Percentiles rank a stretch among this genome's conserved stretches.
These are phyloP conservation scores for Reticulitermes speratus DNA, from an alignment of 1,140 invertebrate species.

Conservation along the genomic window DNA sequence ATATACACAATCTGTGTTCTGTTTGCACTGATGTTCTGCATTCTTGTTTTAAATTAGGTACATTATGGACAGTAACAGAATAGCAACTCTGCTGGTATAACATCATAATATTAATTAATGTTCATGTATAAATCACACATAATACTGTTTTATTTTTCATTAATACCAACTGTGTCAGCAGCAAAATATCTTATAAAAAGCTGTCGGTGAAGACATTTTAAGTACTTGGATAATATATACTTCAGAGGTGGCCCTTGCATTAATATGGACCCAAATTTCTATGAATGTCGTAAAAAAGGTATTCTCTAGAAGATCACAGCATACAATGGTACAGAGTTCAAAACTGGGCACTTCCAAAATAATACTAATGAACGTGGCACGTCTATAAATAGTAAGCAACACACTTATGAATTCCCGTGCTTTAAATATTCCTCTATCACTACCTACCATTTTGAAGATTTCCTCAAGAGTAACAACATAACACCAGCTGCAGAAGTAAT, in stretches of 20 bases:
- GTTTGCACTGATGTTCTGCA: too few species aligned
- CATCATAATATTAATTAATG: not conserved
- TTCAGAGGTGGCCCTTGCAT: not conserved
- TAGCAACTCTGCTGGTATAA: not conserved
- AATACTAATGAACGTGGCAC: not conserved
- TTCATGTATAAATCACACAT: not conserved
- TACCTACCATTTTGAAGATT: not conserved
- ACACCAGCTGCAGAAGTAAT: too few species aligned
- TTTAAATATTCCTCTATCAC: not conserved
- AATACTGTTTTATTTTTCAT: not conserved
- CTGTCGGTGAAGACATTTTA: not conserved
- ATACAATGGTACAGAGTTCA: not conserved
- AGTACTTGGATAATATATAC: not conserved
- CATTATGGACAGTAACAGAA: not conserved
- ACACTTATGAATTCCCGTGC: not conserved
- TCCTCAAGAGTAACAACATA: too few species aligned
- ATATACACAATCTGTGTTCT: too few species aligned
- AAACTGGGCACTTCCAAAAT: not conserved
- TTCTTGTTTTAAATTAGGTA: not conserved
- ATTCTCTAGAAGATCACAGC: not conserved
- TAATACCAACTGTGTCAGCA: not conserved
- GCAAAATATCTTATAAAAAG: not conserved
- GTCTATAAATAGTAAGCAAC: not conserved
- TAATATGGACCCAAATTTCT: not conserved
- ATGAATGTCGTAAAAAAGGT: not conserved